Evolutionary conservation across 2,797 vertebrate species (phyloP).

Genomic region (Octomys mimax): DNA sequence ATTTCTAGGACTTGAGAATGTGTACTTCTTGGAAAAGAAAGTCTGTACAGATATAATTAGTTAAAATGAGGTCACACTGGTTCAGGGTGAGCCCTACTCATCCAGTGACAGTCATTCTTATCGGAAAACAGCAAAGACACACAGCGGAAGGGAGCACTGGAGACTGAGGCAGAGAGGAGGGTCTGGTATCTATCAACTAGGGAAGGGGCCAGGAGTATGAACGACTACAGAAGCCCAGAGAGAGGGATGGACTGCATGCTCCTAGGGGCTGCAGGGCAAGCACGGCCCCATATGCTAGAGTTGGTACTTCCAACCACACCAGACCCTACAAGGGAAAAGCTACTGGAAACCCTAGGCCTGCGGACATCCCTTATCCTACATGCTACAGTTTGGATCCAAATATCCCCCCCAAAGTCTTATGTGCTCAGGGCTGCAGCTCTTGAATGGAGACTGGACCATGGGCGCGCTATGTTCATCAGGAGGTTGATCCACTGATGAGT

Average conservation of each 20-base stretch:
- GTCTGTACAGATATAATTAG: background rate
- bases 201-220: rapidly evolving
- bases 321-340: background rate
- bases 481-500: background rate
- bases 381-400: background rate
- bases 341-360: background rate
- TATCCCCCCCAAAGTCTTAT: background rate
- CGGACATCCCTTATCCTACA: background rate
- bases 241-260: background rate
- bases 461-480: background rate
- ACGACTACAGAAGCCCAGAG: no score
- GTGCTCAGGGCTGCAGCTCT: background rate
- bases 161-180: background rate
- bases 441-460: background rate
- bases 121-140: background rate
- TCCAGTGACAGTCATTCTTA: background rate
- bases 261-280: background rate
- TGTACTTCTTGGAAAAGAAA: background rate
- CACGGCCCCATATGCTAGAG: background rate
- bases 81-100: background rate
- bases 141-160: no score
- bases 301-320: background rate
- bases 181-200: rapidly evolving
- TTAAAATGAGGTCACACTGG: background rate
- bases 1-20: background rate